Evolutionary conservation across 2,113 vertebrate genomes (phyloP).

Genomic region (Ammodytes dubius): DNA sequence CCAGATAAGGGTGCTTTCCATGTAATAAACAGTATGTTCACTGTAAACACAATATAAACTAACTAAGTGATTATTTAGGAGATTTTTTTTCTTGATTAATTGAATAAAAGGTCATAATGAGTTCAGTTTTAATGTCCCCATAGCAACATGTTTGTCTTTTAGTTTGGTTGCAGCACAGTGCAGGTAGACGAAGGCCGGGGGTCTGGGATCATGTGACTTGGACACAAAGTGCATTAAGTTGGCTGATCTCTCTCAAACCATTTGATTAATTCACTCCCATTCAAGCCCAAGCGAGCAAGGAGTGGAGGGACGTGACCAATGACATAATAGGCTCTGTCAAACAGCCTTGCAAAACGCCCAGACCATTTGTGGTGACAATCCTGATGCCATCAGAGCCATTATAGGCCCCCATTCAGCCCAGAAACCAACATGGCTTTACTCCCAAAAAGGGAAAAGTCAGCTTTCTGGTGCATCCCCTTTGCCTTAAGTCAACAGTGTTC

Average conservation of each 20-base stretch:
- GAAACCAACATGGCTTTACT: slow-evolving; percentile 78
- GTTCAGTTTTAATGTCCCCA: not conserved
- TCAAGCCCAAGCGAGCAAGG: slow-evolving; percentile 63
- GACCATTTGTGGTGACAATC: slow-evolving; percentile 84
- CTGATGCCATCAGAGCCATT: slow-evolving; percentile 80
- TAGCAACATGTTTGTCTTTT: not conserved
- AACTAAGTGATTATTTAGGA: not conserved
- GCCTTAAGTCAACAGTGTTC: slow-evolving; percentile 48
- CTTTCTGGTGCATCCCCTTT: slow-evolving; percentile 61
- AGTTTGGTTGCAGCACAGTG: slow-evolving; percentile 8
- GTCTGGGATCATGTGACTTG: slow-evolving; percentile 54
- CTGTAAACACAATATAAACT: not conserved
- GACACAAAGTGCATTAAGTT: slow-evolving; percentile 72
- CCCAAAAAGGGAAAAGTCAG: slow-evolving; percentile 60
- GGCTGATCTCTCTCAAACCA: slow-evolving; percentile 71
- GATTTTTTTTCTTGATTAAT: not conserved
- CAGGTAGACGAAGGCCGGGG: slow-evolving; percentile 49
- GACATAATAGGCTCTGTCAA: slow-evolving; percentile 82
- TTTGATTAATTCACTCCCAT: slow-evolving; percentile 80
- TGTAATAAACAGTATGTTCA: not conserved
- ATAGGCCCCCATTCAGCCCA: slow-evolving; percentile 69
- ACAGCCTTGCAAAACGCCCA: slow-evolving; percentile 81
- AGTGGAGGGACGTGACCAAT: slow-evolving; percentile 78
- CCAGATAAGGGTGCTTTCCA: not conserved
- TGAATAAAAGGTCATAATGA: slow-evolving; percentile 7